Evolutionary conservation across 2,888 invertebrate genomes (phyloP).

Genomic region (Phania funesta): DNA sequence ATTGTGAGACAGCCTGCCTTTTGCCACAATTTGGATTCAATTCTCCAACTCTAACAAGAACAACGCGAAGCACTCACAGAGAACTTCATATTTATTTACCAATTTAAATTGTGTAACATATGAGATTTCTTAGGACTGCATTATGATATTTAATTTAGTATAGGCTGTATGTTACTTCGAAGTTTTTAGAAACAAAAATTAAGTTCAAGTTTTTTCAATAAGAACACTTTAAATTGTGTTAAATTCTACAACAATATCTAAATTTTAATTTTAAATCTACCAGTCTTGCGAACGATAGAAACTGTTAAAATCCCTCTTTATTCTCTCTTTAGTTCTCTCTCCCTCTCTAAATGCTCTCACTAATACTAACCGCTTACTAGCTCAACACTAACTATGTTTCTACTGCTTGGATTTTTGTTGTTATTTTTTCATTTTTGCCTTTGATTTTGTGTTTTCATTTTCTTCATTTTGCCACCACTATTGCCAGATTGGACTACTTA

Average conservation of each 20-base stretch:
- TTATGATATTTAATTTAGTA: no score
- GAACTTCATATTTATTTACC: constrained; percentile 14
- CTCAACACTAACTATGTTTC: constrained; percentile 26
- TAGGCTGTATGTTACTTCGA: no score
- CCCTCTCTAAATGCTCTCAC: neutral
- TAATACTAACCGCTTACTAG: constrained; percentile 22
- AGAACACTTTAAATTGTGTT: neutral
- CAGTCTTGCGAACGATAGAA: constrained; percentile 5
- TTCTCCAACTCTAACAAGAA: constrained; percentile 33
- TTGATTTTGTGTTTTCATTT: neutral
- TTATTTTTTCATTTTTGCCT: neutral
- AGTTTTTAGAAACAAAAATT: no score
- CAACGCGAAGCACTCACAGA: neutral
- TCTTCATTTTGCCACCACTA: neutral
- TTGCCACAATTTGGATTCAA: constrained; percentile 60
- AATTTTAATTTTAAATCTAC: neutral
- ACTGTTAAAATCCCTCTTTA: neutral
- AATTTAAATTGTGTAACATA: no score
- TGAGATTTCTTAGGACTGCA: no score
- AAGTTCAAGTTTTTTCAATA: no score
- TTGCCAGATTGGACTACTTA: no score
- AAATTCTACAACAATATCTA: no score
- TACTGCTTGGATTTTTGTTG: constrained; percentile 9
- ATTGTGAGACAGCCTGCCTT: constrained; percentile 53
- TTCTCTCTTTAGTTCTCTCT: constrained; percentile 1